These are phyloP conservation scores for Parazoanthus swiftii DNA, from an alignment of 92 coral and sea anemone species.

Conservation along the genomic window DNA sequence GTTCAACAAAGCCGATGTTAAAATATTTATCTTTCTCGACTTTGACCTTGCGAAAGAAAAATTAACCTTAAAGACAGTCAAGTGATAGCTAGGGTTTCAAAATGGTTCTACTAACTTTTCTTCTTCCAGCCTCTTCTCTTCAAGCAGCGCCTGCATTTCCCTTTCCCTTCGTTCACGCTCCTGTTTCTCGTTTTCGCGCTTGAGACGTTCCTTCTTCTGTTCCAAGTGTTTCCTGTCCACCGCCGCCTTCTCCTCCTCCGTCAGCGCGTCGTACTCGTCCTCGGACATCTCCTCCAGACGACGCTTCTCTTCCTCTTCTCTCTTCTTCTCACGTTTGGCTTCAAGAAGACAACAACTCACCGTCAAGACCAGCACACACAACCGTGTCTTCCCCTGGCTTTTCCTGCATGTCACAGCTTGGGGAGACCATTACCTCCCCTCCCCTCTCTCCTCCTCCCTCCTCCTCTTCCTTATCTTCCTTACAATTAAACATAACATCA, in stretches of 20 bases:
- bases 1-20: no score
- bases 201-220: constrained; percentile 92
- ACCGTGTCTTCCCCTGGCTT: no score
- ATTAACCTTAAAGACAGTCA: background rate
- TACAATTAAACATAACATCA: no score
- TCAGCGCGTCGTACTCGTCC: constrained; percentile 95
- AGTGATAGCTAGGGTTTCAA: background rate
- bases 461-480: no score
- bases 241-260: constrained; percentile 93
- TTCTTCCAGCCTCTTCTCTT: constrained; percentile 92
- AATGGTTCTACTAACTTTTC: constrained; percentile 70
- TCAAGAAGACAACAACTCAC: background rate
- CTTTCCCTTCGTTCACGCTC: constrained; percentile 88
- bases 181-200: constrained; percentile 86
- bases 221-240: constrained; percentile 95
- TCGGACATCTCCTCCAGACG: constrained; percentile 99
- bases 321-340: constrained; percentile 76
- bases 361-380: background rate
- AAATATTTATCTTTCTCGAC: no score
- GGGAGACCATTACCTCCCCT: no score
- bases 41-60: no score
- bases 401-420: no score
- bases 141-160: constrained; percentile 84
- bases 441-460: no score
- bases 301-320: constrained; percentile 89